phyloP scores from a whole-genome alignment of 2,797 vertebrate species.

The Bryconaethiops microstoma region DNA sequence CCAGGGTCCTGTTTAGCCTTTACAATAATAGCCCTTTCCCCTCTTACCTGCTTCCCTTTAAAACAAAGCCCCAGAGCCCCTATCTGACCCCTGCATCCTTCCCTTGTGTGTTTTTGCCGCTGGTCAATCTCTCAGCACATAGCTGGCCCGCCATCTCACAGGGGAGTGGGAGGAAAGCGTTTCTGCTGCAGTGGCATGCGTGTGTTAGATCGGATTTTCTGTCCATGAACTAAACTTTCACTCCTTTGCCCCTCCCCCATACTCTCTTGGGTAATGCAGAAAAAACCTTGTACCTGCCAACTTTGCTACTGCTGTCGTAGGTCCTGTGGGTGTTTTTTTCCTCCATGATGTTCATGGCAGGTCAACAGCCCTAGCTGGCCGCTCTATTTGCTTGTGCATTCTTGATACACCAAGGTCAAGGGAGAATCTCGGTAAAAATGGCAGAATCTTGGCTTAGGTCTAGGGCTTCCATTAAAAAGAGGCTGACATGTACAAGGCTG shows the following conservation, averaged over 20 bases:
- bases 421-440: neutral
- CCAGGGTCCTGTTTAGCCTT: neutral
- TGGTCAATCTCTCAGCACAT: conserved; percentile 19
- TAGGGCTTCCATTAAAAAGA: neutral
- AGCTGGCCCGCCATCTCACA: neutral
- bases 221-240: neutral
- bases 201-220: neutral
- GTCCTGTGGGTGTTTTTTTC: neutral
- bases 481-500: neutral
- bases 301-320: neutral
- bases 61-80: conserved; percentile 18
- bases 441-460: neutral
- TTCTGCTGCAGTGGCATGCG: conserved; percentile 6
- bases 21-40: conserved; percentile 13
- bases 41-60: conserved; percentile 25
- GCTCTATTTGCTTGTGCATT: neutral
- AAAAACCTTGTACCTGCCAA: conserved; percentile 32
- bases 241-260: conserved; percentile 9
- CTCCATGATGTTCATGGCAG: neutral
- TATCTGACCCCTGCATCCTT: conserved; percentile 21
- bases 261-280: conserved; percentile 53
- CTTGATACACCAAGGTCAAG: neutral
- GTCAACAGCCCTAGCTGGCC: neutral
- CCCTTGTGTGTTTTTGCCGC: conserved; percentile 16
- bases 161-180: conserved; percentile 20